These are phyloP conservation scores for Polypterus senegalus DNA, from an alignment of 2,113 vertebrate genomes.

Conservation along the genomic window DNA sequence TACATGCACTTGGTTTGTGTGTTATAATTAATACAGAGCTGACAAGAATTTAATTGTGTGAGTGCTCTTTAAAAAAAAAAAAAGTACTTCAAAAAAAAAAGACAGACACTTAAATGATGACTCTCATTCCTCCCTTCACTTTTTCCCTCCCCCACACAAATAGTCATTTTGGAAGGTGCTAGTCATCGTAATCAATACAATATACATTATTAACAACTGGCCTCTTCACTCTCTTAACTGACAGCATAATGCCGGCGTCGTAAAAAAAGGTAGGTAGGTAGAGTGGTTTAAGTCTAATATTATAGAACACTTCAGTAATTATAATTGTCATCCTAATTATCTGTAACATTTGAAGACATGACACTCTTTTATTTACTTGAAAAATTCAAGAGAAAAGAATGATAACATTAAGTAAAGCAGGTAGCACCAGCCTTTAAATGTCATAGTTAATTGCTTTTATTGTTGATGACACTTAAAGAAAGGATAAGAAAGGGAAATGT, in stretches of 20 bases:
- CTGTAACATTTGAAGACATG: conserved; percentile 62
- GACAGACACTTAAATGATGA: conserved; percentile 11
- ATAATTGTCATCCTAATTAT: conserved; percentile 88
- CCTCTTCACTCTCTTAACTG: conserved; percentile 61
- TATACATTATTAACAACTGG: conserved; percentile 55
- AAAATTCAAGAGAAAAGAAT: conserved; percentile 28
- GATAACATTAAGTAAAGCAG: conserved; percentile 50
- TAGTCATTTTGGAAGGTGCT: conserved; percentile 16
- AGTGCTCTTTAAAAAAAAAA: background rate
- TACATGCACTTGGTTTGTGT: too few relatives aligned
- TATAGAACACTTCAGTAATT: conserved; percentile 67
- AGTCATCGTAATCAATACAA: conserved; percentile 36
- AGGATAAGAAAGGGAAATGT: conserved; percentile 28
- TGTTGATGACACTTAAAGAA: conserved; percentile 42
- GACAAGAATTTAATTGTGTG: background rate
- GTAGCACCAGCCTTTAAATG: conserved; percentile 55
- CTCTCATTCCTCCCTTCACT: conserved; percentile 5
- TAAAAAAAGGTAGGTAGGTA: conserved; percentile 74
- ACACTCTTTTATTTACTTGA: conserved; percentile 51
- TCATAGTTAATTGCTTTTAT: conserved; percentile 50
- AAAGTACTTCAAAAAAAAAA: background rate
- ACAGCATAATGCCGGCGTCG: conserved; percentile 65
- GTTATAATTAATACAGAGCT: too few relatives aligned
- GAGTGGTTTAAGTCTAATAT: conserved; percentile 66
- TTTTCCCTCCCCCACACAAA: conserved; percentile 6